These are phyloP conservation scores for Hypena proboscidalis DNA, from an alignment of 2,888 invertebrate species.

Conservation along the genomic window DNA sequence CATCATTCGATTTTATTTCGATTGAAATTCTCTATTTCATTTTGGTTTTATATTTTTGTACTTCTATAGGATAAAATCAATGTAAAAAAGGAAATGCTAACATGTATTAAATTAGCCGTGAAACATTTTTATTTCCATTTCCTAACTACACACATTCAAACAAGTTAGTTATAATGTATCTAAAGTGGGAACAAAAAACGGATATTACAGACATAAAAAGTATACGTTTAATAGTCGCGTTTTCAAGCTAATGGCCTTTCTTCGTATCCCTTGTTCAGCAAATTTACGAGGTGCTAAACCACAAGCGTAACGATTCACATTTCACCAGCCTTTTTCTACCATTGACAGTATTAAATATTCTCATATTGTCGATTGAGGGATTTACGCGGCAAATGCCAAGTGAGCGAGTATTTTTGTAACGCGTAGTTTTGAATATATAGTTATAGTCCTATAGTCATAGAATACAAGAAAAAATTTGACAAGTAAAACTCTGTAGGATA, in stretches of 20 bases:
- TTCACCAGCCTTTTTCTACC: slow-evolving; percentile 29
- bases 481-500: too few species aligned
- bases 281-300: slow-evolving; percentile 71
- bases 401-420: not conserved
- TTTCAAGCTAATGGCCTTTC: slow-evolving; percentile 56
- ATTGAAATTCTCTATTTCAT: too few species aligned
- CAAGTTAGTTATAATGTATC: not conserved
- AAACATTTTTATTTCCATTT: too few species aligned
- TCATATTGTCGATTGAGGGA: slow-evolving; percentile 14
- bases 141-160: too few species aligned
- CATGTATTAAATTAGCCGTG: too few species aligned
- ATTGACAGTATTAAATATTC: slow-evolving; percentile 32
- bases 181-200: slow-evolving; percentile 10
- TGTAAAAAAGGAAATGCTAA: too few species aligned
- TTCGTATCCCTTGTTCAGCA: slow-evolving; percentile 56
- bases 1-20: too few species aligned
- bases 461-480: too few species aligned
- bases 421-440: too few species aligned
- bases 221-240: slow-evolving; percentile 47
- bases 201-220: slow-evolving; percentile 31
- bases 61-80: too few species aligned
- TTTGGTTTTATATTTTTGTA: too few species aligned
- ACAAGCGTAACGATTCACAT: slow-evolving; percentile 57
- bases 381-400: slow-evolving; percentile 11
- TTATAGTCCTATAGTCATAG: not conserved